Conservation (phyloP, 2,888 invertebrate species). For the Parascotia fuliginaria region DNA sequence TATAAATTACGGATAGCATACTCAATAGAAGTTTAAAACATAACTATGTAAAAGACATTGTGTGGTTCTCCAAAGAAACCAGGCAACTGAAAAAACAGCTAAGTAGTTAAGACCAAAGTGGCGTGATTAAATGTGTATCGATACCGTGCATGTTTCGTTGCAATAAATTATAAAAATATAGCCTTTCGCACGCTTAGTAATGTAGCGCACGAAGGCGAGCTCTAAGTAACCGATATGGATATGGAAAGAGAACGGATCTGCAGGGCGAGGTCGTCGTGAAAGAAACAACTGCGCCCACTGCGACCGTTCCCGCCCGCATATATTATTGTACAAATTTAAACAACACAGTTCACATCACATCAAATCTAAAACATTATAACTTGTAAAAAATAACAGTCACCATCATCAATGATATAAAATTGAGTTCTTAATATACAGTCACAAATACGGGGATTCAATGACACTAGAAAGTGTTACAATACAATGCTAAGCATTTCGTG, state of each 20-base stretch:
- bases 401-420: no score
- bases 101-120: background rate
- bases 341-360: background rate
- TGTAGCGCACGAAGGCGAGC: background rate
- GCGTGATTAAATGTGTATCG: constrained; percentile 2
- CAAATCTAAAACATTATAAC: no score
- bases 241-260: constrained; percentile 19
- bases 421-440: no score
- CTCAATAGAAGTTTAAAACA: no score
- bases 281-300: background rate
- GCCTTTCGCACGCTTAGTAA: constrained; percentile 7
- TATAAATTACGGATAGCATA: no score
- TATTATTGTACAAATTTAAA: background rate
- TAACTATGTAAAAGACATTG: no score
- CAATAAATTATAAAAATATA: constrained; percentile 7
- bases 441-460: no score
- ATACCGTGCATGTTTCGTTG: constrained; percentile 3
- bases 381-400: no score
- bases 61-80: no score
- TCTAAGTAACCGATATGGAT: constrained; percentile 11
- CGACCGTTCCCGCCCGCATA: background rate
- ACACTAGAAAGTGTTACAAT: no score
- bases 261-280: constrained; percentile 9
- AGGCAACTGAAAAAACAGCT: background rate
- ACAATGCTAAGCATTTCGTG: no score